Evolutionary conservation across 2,797 vertebrate species (phyloP).

Genomic region (Acrossocheilus wenchowensis): DNA sequence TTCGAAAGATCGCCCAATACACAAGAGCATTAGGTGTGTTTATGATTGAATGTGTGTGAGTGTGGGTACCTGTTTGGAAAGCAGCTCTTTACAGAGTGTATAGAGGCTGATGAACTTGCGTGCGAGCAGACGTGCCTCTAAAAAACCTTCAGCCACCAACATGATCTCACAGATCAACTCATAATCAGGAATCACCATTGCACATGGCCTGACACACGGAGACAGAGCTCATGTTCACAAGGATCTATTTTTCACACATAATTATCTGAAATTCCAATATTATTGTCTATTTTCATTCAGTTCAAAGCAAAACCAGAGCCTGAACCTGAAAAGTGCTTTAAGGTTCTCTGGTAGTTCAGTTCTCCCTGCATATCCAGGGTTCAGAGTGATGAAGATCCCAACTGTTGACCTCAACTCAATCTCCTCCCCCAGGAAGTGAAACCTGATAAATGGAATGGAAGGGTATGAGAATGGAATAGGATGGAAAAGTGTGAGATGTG

Average conservation of each 20-base stretch:
- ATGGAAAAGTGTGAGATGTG: neutral
- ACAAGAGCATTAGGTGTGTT: neutral
- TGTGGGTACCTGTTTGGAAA: slow-evolving; percentile 79
- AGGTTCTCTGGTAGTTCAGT: slow-evolving; percentile 82
- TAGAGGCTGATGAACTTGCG: slow-evolving; percentile 86
- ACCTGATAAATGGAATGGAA: slow-evolving; percentile 66
- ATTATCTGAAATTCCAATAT: neutral
- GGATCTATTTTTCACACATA: neutral
- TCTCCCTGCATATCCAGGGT: slow-evolving; percentile 84
- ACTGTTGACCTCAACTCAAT: slow-evolving; percentile 80
- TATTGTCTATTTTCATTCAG: neutral
- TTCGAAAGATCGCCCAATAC: neutral
- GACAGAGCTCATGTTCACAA: neutral
- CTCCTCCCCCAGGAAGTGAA: slow-evolving; percentile 81
- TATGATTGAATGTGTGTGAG: neutral
- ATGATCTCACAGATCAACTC: slow-evolving; percentile 85
- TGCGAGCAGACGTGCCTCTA: slow-evolving; percentile 80
- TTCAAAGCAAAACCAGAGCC: neutral
- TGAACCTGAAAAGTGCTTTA: slow-evolving; percentile 81
- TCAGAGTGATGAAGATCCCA: slow-evolving; percentile 84
- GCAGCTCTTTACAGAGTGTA: slow-evolving; percentile 80
- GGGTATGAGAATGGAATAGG: neutral
- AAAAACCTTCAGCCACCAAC: slow-evolving; percentile 81
- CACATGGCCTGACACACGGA: slow-evolving; percentile 59
- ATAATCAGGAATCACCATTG: slow-evolving; percentile 83